Percentiles rank a stretch among this genome's conserved stretches.
Conservation (phyloP, 2,797 vertebrate genomes). For the Darevskia mixta region DNA sequence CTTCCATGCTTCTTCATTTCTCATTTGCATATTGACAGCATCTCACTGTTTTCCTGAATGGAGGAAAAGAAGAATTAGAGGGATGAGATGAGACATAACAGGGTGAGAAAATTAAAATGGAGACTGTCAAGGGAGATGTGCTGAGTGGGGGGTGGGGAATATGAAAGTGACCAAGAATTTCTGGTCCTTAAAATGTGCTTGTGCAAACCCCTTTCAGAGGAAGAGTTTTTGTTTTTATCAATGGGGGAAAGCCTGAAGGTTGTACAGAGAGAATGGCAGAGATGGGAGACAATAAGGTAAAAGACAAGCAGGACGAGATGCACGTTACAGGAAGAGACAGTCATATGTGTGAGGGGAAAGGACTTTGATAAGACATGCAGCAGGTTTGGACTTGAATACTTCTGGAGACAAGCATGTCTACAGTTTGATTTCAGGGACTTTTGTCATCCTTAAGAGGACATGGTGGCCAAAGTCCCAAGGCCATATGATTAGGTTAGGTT, state of each 20-base stretch:
- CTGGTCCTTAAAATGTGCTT: constrained; percentile 12
- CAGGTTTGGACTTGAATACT: not conserved
- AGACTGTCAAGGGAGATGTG: constrained; percentile 17
- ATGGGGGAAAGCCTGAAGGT: not conserved
- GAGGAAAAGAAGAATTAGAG: constrained; percentile 11
- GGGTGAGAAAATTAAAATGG: constrained; percentile 28
- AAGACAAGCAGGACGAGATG: not conserved
- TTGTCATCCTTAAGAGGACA: not conserved
- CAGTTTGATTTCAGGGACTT: not conserved
- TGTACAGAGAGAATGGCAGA: constrained; percentile 14
- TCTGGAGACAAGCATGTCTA: not conserved
- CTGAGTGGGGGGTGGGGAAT: not conserved
- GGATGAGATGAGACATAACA: constrained; percentile 6
- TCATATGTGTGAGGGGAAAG: not conserved
- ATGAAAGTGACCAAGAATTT: not conserved
- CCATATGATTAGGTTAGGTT: not conserved
- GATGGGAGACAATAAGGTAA: not conserved
- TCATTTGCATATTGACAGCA: constrained; percentile 12
- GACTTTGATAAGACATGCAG: not conserved
- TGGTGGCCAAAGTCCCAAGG: not conserved
- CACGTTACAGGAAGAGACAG: not conserved
- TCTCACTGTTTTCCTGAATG: not conserved
- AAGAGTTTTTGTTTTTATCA: not conserved
- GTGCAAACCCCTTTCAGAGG: not conserved
- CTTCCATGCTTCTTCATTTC: not conserved